Conservation (phyloP, 2,888 invertebrate species). For the Galerucella pusilla region DNA sequence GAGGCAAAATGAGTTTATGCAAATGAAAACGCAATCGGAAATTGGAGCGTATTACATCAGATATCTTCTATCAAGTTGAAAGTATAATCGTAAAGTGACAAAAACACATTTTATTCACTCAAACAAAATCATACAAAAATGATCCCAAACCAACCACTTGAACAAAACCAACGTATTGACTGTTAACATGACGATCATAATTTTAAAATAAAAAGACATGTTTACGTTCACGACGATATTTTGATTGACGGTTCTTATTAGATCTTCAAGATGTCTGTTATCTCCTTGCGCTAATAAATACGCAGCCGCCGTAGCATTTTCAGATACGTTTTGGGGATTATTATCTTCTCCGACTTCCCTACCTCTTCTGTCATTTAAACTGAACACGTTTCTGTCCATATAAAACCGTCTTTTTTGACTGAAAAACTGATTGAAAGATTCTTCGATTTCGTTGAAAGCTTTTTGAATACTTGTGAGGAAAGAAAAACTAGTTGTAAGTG, state of each 20-base stretch:
- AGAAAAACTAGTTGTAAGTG: conserved; percentile 6
- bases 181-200: conserved; percentile 52
- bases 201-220: conserved; percentile 53
- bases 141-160: conserved; percentile 51
- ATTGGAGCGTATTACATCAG: conserved; percentile 15
- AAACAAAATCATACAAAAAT: conserved; percentile 20
- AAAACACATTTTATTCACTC: too few species aligned
- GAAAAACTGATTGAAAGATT: conserved; percentile 26
- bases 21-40: conserved; percentile 25
- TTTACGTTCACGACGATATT: conserved; percentile 52
- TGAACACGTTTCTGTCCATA: conserved; percentile 39
- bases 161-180: conserved; percentile 50
- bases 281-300: conserved; percentile 49
- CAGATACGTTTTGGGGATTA: conserved; percentile 21
- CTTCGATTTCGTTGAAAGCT: conserved; percentile 29
- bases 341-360: conserved; percentile 9
- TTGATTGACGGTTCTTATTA: conserved; percentile 46
- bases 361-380: conserved; percentile 31
- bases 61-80: too few species aligned
- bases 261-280: conserved; percentile 46
- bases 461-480: conserved; percentile 29
- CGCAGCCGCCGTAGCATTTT: conserved; percentile 37
- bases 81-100: neutral
- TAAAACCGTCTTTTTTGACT: conserved; percentile 17
- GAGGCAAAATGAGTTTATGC: conserved; percentile 24